A percentile compares a stretch with the other conserved stretches of the same genome.
Conservation (phyloP, 2,797 vertebrate species). For the Valencia hispanica region DNA sequence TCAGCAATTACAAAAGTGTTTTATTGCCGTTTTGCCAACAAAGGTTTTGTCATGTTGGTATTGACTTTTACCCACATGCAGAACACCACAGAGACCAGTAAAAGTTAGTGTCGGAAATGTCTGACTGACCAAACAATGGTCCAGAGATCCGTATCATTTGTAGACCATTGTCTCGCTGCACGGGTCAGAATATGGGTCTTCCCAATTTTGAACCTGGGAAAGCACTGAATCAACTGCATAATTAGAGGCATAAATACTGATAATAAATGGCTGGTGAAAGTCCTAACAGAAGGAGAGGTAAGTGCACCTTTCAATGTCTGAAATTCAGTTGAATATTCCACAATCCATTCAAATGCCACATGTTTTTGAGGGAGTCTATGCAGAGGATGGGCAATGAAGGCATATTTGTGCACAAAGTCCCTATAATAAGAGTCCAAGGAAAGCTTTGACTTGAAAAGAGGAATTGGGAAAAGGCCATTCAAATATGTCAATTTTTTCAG, state of each 20-base stretch:
- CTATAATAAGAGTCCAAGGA: not conserved
- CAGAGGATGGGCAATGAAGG: constrained; percentile 2
- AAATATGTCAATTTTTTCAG: constrained; percentile 20
- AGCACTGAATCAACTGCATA: constrained; percentile 5
- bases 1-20: no score
- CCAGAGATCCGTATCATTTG: constrained; percentile 24
- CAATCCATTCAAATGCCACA: not conserved
- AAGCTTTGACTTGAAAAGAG: no score
- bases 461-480: no score
- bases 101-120: constrained; percentile 34
- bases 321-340: not conserved
- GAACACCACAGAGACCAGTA: no score
- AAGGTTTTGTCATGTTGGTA: no score
- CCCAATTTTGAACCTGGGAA: constrained; percentile 13
- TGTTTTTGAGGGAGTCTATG: constrained; percentile 6
- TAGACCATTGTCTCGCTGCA: constrained; percentile 27
- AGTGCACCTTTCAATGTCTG: not conserved
- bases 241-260: not conserved
- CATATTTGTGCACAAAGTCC: not conserved
- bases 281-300: not conserved
- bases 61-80: no score
- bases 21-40: no score
- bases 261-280: not conserved
- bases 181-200: constrained; percentile 9
- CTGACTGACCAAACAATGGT: constrained; percentile 18